These are phyloP conservation scores for Pteropus rufus DNA, from an alignment of 2,797 vertebrate genomes.

Conservation along the genomic window DNA sequence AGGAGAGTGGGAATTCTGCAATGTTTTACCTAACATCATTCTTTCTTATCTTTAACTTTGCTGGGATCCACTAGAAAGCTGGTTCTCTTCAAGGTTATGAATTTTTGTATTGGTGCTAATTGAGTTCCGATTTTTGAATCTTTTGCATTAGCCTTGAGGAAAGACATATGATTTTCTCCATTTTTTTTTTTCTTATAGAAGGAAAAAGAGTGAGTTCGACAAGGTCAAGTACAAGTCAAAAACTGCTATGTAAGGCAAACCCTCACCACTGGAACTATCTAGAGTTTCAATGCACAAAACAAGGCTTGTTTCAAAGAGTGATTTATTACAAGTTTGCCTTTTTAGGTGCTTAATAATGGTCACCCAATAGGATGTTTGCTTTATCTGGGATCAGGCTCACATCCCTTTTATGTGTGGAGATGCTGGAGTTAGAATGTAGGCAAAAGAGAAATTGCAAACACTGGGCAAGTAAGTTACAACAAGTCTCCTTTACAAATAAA, in stretches of 20 bases:
- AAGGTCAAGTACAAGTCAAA: slow-evolving; percentile 47
- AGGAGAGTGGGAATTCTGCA: not conserved
- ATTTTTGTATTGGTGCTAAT: not conserved
- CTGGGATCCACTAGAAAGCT: not conserved
- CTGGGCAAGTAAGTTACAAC: not conserved
- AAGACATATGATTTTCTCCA: not conserved
- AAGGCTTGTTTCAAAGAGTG: slow-evolving; percentile 43
- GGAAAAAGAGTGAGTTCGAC: not conserved
- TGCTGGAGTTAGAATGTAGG: not conserved
- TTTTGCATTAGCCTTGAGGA: slow-evolving; percentile 4
- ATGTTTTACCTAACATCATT: not conserved
- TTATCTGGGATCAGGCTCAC: slow-evolving; percentile 23
- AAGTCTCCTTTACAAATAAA: slow-evolving; percentile 32
- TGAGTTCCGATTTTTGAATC: not conserved
- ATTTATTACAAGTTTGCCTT: slow-evolving; percentile 39
- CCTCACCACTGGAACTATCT: slow-evolving; percentile 29
- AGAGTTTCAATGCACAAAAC: slow-evolving; percentile 25
- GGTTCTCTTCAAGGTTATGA: not conserved
- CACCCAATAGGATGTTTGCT: slow-evolving; percentile 23
- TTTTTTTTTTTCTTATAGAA: not conserved
- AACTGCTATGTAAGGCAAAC: slow-evolving; percentile 29
- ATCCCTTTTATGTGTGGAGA: not conserved
- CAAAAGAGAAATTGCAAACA: not conserved
- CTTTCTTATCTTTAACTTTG: not conserved
- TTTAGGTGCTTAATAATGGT: slow-evolving; percentile 38